Evolutionary conservation across 2,113 vertebrate species (phyloP).

Genomic region (Synodontis membranacea): DNA sequence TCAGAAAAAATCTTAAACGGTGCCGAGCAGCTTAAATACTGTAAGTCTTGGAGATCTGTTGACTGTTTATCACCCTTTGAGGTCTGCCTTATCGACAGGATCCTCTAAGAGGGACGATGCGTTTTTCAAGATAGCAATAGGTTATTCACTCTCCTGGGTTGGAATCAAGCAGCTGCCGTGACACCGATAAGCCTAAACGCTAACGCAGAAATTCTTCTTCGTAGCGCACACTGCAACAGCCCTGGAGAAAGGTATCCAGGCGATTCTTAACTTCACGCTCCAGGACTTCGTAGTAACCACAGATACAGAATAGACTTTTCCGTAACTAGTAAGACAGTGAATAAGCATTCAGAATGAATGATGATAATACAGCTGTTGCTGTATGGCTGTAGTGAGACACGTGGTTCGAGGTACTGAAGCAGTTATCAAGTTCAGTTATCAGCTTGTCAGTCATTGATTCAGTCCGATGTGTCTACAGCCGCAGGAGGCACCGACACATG

Average conservation of each 20-base stretch:
- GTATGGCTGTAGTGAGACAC: neutral
- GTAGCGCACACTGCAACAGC: neutral
- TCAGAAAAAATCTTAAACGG: neutral
- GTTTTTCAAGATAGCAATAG: neutral
- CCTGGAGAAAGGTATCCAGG: neutral
- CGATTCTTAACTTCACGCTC: neutral
- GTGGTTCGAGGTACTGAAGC: neutral
- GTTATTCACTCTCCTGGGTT: neutral
- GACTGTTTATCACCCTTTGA: neutral
- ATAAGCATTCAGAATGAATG: neutral
- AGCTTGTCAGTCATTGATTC: neutral
- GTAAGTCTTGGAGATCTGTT: neutral
- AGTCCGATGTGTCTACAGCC: constrained; percentile 23
- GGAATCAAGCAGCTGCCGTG: neutral
- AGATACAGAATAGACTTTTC: too few relatives aligned
- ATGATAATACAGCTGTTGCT: neutral
- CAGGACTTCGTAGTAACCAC: neutral
- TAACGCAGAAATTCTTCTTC: too few relatives aligned
- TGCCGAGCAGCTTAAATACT: neutral
- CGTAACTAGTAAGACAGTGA: neutral
- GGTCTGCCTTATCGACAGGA: neutral
- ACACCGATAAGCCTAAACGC: neutral
- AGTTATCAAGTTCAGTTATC: neutral
- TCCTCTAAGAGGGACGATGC: neutral
- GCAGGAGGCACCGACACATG: constrained; percentile 33